Evolutionary conservation across 2,888 invertebrate species (phyloP), one percentile per base, ranked within the genome.

Genomic region (Cyrtodaria siliqua): DNA sequence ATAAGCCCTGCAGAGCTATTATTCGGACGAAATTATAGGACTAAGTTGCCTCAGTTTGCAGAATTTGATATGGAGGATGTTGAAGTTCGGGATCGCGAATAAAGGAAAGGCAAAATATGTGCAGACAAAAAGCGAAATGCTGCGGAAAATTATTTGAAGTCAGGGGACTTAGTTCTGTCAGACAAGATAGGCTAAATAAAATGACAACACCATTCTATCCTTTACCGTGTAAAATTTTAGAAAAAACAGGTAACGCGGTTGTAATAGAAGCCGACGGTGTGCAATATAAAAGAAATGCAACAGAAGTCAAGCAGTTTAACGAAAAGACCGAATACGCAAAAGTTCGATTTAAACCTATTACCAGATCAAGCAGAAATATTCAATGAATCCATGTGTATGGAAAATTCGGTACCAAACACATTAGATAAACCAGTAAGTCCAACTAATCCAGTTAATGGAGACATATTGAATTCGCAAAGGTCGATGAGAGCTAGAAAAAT

Each of bases 271-370:
- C n/a, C 9, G 52, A 55, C 0, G 55, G 70, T 42, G 61, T 38
- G 18, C 38, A 44, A 8, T 64, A 61, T 29, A 53, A 55, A 24
- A 44, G 61, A 42, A 70, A 66, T 56, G 44, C 57, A 8, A 38
- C 55, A 44, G 60, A 70, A 42, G 40, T 71, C 4, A 76, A 69
- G 27, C 23, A 38, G 49, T 26, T n/a, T 23, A 2, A 20, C 38
- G 40, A 57, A 53, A 53, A 27, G 18, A n/a, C 44, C 4, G 6
- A 44, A n/a, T 2, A 4, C 12, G 73, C 72, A 71, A 2, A 63
- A 70, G 8, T 79, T 77, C 12, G 81, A 79, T 24, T 79, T 79
- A n/a, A n/a, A n/a, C n/a, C n/a, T n/a, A n/a, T n/a, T n/a, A n/a
- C n/a, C n/a, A n/a, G n/a, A n/a, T n/a, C n/a, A n/a, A n/a, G n/a